Percentiles rank a stretch among this genome's conserved stretches.
Evolutionary conservation across 2,113 vertebrate genomes (phyloP).

Genomic region (Planiliza haematocheilus): DNA sequence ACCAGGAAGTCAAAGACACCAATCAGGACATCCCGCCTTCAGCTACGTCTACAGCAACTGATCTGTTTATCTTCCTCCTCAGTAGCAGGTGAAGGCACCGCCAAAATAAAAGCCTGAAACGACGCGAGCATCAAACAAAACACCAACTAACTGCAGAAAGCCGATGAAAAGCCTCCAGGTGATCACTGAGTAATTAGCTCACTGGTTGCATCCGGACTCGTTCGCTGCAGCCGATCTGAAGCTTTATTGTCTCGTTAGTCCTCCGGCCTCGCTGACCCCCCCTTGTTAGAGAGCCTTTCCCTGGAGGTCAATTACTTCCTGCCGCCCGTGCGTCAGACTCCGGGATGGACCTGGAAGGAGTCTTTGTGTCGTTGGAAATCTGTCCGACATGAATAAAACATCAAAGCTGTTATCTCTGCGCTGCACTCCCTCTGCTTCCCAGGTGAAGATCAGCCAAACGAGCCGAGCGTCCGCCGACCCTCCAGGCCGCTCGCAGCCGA

Average conservation of each 20-base stretch:
- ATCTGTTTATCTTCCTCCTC: too few species aligned
- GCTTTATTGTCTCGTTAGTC: conserved; percentile 34
- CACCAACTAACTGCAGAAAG: too few species aligned
- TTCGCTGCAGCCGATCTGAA: not conserved
- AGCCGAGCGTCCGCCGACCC: conserved; percentile 14
- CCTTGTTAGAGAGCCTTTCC: conserved; percentile 22
- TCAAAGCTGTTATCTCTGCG: conserved; percentile 42
- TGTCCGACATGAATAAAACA: conserved; percentile 67
- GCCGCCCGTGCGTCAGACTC: conserved; percentile 33
- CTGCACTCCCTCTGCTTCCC: conserved; percentile 27
- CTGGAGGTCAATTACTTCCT: conserved; percentile 61
- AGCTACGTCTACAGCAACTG: too few species aligned
- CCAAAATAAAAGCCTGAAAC: too few species aligned
- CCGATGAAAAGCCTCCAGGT: too few species aligned
- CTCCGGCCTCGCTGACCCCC: conserved; percentile 1
- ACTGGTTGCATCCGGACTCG: too few species aligned
- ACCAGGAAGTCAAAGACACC: too few species aligned
- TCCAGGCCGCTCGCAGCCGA: not conserved
- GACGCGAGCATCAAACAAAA: too few species aligned
- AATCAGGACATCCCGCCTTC: too few species aligned
- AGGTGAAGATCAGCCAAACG: conserved; percentile 55
- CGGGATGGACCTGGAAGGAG: conserved; percentile 34
- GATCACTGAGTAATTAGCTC: too few species aligned
- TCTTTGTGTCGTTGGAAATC: conserved; percentile 34
- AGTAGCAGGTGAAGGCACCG: too few species aligned